Conservation (phyloP, 2,888 invertebrate genomes). For the Agrotis clavis region DNA sequence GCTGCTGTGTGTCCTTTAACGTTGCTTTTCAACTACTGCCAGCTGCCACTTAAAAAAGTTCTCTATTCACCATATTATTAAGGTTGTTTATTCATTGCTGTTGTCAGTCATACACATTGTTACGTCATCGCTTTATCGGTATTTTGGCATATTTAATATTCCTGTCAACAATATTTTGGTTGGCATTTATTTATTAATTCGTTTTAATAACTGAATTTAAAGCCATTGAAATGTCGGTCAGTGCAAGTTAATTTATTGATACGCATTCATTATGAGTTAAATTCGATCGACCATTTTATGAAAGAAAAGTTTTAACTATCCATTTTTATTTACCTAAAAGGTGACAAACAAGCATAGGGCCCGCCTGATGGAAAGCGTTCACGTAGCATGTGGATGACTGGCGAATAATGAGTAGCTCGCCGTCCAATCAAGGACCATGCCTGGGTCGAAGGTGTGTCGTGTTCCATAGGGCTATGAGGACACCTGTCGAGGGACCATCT, state of each 20-base stretch:
- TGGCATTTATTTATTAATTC: slow-evolving; percentile 27
- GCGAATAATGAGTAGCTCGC: too few relatives aligned
- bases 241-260: slow-evolving; percentile 14
- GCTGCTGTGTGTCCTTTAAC: too few relatives aligned
- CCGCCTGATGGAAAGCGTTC: too few relatives aligned
- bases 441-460: too few relatives aligned
- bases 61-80: background rate
- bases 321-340: too few relatives aligned
- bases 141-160: slow-evolving; percentile 12
- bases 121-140: background rate
- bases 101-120: background rate
- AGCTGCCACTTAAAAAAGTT: too few relatives aligned
- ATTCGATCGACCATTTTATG: background rate
- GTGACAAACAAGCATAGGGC: too few relatives aligned
- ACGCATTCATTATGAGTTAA: background rate
- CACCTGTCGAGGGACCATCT: too few relatives aligned
- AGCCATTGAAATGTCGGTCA: background rate
- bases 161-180: slow-evolving; percentile 8
- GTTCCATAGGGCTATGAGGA: too few relatives aligned
- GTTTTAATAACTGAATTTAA: slow-evolving; percentile 27
- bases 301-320: background rate
- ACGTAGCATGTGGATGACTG: too few relatives aligned
- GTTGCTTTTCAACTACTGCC: too few relatives aligned
- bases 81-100: background rate
- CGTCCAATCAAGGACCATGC: too few relatives aligned